Percentiles rank a stretch among this genome's conserved stretches.
These are phyloP conservation scores for Neomonachus schauinslandi DNA, from an alignment of 2,113 vertebrate species.

Conservation along the genomic window DNA sequence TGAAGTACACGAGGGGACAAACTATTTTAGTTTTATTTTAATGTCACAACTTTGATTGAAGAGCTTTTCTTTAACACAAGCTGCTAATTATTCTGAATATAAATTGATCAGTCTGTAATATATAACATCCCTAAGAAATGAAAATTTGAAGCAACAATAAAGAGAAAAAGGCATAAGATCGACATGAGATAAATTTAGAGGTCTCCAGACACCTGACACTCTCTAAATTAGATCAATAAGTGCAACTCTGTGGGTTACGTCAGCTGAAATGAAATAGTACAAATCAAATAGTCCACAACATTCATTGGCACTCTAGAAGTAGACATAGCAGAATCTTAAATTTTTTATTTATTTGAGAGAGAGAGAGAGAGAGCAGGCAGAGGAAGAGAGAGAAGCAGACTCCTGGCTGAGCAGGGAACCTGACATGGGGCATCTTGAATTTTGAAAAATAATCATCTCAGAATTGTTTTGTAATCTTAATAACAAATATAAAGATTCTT, in stretches of 20 bases:
- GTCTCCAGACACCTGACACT: neutral
- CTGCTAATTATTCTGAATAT: constrained; percentile 51
- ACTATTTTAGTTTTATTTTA: constrained; percentile 50
- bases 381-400: too few species aligned
- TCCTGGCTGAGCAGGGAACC: too few species aligned
- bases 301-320: neutral
- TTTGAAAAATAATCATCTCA: neutral
- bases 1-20: neutral
- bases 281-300: neutral
- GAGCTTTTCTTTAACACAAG: constrained; percentile 3
- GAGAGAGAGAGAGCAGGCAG: too few species aligned
- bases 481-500: neutral
- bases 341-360: neutral
- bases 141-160: constrained; percentile 7
- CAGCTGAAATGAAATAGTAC: neutral
- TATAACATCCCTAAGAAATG: constrained; percentile 44
- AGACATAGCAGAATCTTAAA: neutral
- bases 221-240: constrained; percentile 43
- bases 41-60: neutral
- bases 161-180: neutral
- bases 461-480: neutral
- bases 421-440: neutral
- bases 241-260: neutral
- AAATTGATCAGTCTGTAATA: neutral
- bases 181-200: constrained; percentile 50